phyloP scores from a whole-genome alignment of 1,140 invertebrate genomes.

The Centruroides sculpturatus region DNA sequence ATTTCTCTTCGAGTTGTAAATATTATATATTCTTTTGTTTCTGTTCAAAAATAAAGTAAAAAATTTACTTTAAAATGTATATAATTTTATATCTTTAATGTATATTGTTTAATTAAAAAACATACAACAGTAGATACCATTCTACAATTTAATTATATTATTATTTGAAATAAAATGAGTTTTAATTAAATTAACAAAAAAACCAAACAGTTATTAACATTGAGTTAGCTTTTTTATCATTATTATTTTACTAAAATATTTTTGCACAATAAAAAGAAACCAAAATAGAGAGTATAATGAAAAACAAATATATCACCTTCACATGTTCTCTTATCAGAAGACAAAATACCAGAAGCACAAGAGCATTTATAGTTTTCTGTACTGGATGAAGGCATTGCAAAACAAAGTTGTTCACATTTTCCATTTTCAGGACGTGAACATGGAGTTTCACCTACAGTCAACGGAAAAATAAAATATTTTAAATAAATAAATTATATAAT shows the following conservation, averaged over 20 bases:
- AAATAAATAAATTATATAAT: neutral
- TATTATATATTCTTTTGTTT: conserved; percentile 63
- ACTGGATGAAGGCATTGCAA: conserved; percentile 52
- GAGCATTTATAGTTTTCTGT: conserved; percentile 50
- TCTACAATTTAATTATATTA: no score
- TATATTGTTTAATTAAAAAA: no score
- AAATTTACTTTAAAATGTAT: neutral
- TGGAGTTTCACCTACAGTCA: conserved; percentile 46
- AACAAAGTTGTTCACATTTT: conserved; percentile 89
- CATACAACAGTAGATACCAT: no score
- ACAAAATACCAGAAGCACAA: conserved; percentile 70
- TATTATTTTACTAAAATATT: no score
- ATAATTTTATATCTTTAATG: no score
- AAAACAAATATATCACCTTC: conserved; percentile 21
- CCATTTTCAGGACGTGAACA: conserved; percentile 54
- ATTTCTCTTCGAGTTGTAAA: conserved; percentile 87
- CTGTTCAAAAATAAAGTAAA: neutral
- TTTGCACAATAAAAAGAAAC: no score
- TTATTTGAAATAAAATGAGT: no score
- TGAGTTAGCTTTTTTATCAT: no score
- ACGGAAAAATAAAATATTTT: conserved; percentile 10
- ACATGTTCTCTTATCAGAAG: conserved; percentile 48
- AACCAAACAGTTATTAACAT: no score
- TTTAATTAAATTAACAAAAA: no score
- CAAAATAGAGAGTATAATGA: no score